Evolutionary conservation across 2,888 invertebrate genomes (phyloP), one percentile per base, ranked within the genome.

Genomic region (Strigamia maritima): DNA sequence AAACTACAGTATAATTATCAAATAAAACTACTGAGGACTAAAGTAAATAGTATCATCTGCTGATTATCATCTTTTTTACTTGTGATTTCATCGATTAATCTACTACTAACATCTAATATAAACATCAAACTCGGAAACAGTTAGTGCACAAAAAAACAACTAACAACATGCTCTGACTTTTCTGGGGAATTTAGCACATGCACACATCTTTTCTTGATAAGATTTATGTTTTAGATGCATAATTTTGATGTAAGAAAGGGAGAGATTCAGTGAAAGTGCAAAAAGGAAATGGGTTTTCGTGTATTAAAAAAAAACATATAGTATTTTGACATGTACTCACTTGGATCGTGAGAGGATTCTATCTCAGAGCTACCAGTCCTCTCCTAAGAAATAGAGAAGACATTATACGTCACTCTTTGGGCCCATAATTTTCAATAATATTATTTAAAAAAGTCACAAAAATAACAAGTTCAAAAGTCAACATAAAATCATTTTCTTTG

Each of bases 301-400:
- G 70, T 24, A 70, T 44, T n/a, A n/a, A n/a, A 70, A 70, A 70
- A 70, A 70, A 70, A 70, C 70, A 70, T 54, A 28, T 70, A 70
- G 24, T 24, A 70, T 70, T 70, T 70, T 54, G 54, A 54, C 54
- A 28, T 28, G 70, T 70, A 70, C 70, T 70, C 70, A 70, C 70
- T 70, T 70, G 70, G 24, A 70, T 70, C 70, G 70, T 70, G 70
- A 70, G 70, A 70, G 70, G 70, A 70, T 70, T 70, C 70, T 70
- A 70, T 70, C 70, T 70, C 70, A 70, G 70, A 70, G 70, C 70
- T 70, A 70, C n/a, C 70, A 70, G 70, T 70, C 70, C 70, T 70
- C 70, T 70, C 70, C 70, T 70, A 70, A 70, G 70, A 28, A 70
- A 70, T 70, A 70, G 70, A 70, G 70, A 70, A 70, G 70, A 70